Percentiles rank a stretch among this genome's conserved stretches.
Conservation (phyloP, 2,113 vertebrate species). For the Notiomystis cincta region DNA sequence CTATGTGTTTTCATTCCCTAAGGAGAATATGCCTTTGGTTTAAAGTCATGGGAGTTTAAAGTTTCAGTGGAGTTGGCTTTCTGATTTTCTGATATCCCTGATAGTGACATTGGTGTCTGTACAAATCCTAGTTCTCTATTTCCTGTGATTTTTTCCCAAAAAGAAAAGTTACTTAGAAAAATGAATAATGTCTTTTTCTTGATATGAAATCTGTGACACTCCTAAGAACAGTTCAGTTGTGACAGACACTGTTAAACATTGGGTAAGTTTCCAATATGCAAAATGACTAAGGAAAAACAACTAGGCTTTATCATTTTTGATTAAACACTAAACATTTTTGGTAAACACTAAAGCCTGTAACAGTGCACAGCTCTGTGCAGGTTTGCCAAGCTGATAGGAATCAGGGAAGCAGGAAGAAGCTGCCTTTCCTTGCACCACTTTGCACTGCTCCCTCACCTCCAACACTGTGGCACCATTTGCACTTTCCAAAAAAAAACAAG, state of each 20-base stretch:
- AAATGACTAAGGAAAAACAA: background rate
- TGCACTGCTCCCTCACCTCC: background rate
- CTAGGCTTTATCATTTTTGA: background rate
- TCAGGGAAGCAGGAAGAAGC: background rate
- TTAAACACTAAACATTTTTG: background rate
- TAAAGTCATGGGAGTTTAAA: background rate
- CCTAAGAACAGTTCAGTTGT: background rate
- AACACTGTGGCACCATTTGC: background rate
- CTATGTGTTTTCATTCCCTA: background rate
- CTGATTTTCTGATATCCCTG: conserved; percentile 11
- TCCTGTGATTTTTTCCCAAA: background rate
- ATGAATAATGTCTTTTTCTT: background rate
- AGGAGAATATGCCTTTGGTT: background rate
- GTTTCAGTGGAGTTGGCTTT: conserved; percentile 3
- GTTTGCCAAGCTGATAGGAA: background rate
- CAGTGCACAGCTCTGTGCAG: background rate
- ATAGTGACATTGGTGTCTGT: conserved; percentile 5
- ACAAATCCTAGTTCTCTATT: background rate
- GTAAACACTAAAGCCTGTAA: background rate
- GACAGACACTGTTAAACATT: background rate
- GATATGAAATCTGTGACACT: background rate
- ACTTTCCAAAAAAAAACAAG: background rate
- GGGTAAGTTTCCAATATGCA: background rate
- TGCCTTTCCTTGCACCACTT: background rate
- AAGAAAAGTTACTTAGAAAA: background rate